Conservation (phyloP, 2,113 vertebrate species). For the Saccopteryx leptura region DNA sequence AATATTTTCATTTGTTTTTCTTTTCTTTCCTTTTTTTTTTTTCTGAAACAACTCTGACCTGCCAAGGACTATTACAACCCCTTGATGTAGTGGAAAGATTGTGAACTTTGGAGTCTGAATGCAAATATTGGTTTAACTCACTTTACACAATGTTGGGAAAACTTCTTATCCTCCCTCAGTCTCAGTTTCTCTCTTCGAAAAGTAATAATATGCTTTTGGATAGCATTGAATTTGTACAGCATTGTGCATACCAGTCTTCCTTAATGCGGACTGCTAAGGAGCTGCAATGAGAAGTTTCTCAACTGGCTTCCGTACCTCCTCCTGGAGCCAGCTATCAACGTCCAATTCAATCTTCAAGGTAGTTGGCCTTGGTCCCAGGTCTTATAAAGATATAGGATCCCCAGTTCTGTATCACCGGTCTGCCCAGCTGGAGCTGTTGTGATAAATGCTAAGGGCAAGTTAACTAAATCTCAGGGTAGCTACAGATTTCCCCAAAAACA, state of each 20-base stretch:
- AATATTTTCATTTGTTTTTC: neutral
- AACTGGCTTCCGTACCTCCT: neutral
- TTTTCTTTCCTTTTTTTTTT: neutral
- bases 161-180: neutral
- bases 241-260: neutral
- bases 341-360: neutral
- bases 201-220: neutral
- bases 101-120: neutral
- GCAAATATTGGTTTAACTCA: neutral
- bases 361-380: neutral
- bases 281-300: neutral
- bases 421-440: neutral
- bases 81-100: neutral
- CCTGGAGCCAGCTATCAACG: neutral
- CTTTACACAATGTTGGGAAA: neutral
- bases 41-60: neutral
- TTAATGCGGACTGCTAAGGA: neutral
- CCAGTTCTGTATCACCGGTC: neutral
- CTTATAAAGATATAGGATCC: neutral
- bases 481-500: neutral
- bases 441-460: neutral
- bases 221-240: neutral
- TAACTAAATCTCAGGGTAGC: slow-evolving; percentile 1
- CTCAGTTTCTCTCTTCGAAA: neutral
- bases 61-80: neutral